Conservation (phyloP, 2,888 invertebrate genomes). For the Lepidonotus clava region DNA sequence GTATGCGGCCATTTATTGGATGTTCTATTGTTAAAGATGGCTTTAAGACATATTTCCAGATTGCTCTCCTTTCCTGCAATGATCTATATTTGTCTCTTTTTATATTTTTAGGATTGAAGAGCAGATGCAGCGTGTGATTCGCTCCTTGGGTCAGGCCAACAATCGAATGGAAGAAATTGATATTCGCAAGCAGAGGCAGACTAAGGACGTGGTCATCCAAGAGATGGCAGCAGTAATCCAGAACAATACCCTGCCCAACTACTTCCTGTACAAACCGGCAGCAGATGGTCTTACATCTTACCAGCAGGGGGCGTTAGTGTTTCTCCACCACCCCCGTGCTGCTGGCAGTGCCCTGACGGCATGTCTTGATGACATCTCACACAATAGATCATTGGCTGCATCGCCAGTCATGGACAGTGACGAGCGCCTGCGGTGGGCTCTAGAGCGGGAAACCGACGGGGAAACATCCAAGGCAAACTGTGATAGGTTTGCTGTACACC, state of each 20-base stretch:
- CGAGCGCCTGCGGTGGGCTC: slow-evolving; percentile 8
- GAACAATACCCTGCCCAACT: slow-evolving; percentile 55
- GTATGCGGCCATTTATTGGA: too few relatives aligned
- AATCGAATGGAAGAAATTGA: neutral
- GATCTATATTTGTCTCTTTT: neutral
- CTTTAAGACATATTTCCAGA: too few relatives aligned
- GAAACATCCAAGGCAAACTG: neutral
- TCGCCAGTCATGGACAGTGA: slow-evolving; percentile 53
- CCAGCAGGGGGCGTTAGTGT: slow-evolving; percentile 39
- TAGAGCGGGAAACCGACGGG: neutral
- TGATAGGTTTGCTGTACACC: slow-evolving; percentile 44
- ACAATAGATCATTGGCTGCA: neutral
- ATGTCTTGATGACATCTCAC: slow-evolving; percentile 34
- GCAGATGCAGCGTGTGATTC: slow-evolving; percentile 7
- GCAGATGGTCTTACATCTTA: neutral
- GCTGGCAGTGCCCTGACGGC: slow-evolving; percentile 30
- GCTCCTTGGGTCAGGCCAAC: neutral
- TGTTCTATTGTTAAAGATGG: too few relatives aligned
- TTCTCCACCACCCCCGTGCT: slow-evolving; percentile 53
- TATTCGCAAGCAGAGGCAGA: neutral
- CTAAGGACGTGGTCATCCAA: neutral
- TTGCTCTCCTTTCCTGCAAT: too few relatives aligned
- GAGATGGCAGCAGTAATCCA: slow-evolving; percentile 31
- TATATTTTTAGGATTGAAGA: slow-evolving; percentile 35
- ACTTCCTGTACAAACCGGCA: slow-evolving; percentile 38